Conservation (phyloP, 2,888 invertebrate species). For the Noctua pronuba region DNA sequence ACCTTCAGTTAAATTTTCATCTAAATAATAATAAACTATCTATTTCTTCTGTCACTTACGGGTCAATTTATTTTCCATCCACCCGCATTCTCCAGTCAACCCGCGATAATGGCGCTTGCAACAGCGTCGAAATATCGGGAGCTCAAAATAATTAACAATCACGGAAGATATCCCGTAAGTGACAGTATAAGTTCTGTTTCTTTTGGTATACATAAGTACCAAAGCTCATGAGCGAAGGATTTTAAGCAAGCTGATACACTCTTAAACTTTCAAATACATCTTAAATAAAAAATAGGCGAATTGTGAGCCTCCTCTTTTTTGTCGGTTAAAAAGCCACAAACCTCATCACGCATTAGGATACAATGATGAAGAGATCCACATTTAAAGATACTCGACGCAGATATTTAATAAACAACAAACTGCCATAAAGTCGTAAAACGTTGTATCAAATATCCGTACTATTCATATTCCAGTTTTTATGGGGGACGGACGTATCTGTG, state of each 20-base stretch:
- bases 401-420: conserved; percentile 82
- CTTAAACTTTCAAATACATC: not conserved
- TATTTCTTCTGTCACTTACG: no score
- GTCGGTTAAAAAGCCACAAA: conserved; percentile 1
- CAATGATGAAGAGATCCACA: conserved; percentile 49
- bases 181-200: no score
- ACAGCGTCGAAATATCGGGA: no score
- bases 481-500: conserved; percentile 83
- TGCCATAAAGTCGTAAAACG: conserved; percentile 80
- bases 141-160: no score
- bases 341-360: conserved; percentile 35
- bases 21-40: not conserved
- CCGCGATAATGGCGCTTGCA: no score
- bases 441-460: conserved; percentile 84
- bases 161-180: no score
- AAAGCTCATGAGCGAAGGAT: not conserved
- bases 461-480: conserved; percentile 87
- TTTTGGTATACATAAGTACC: not conserved
- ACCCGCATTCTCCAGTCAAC: no score
- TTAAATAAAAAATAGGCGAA: not conserved
- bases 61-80: no score
- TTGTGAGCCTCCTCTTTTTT: not conserved
- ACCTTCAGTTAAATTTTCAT: not conserved
- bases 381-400: conserved; percentile 58
- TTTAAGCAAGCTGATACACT: not conserved